Evolutionary conservation across 2,888 invertebrate species (phyloP), one percentile per base, ranked within the genome.

Genomic region (Drosophila diplacantha): DNA sequence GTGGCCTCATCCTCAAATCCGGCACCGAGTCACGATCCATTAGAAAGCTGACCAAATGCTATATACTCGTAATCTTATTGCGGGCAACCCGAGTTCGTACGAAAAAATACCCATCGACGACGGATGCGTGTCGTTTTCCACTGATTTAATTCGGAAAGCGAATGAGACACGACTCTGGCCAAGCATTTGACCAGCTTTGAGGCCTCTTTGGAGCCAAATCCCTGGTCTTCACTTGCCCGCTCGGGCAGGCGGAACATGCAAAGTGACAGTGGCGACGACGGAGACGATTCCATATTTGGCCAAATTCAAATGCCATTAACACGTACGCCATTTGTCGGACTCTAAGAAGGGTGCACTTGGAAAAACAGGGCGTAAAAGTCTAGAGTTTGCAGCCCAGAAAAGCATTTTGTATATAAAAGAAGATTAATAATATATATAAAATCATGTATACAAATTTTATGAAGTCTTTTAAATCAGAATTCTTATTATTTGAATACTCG

Each of bases 241-340:
- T n/a, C 62, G 71, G 58, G 58, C 55, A 65, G 57, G 62, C 65
- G 73, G 64, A 73, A 81, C 81, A 84, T 78, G 80, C 84, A 84
- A 83, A 83, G 75, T 81, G 84, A 82, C 84, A 84, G 69, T 65
- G 69, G 62, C 67, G 51, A 65, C 55, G 54, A 39, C 58, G 72
- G 29, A 62, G 69, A 57, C 81, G 71, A 69, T 67, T 78, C 86
- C 85, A 85, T 87, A 86, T 86, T 86, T 86, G 87, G 86, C 71
- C 80, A 85, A 85, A 87, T 86, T 84, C 86, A 84, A 86, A 87
- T 86, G 84, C 84, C 86, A 86, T 86, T 86, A 86, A 87, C 86
- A 87, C 87, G 86, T 86, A 85, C 81, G 68, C 77, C 84, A 81
- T 74, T 80, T 82, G 74, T 82, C 74, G 71, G 56, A 16, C 60